A percentile compares a stretch with the other conserved stretches of the same genome.
Conservation (phyloP, 2,113 vertebrate species). For the Ascaphus truei region DNA sequence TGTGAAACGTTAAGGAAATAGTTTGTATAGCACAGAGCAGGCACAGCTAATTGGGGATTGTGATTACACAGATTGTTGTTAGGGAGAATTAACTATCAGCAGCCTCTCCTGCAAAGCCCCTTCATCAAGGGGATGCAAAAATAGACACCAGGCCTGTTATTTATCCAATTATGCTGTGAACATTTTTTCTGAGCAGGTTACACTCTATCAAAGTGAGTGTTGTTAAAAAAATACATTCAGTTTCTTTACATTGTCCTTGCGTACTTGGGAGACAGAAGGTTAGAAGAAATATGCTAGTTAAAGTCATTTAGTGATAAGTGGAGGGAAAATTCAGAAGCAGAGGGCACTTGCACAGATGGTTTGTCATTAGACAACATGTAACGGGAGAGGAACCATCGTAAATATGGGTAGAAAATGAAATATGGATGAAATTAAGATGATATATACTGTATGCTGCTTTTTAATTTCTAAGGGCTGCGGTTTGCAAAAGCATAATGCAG, state of each 20-base stretch:
- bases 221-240: constrained; percentile 72
- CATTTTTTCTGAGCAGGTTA: constrained; percentile 73
- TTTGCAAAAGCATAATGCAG: too few relatives aligned
- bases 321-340: constrained; percentile 9
- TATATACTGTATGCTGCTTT: too few relatives aligned
- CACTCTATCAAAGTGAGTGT: constrained; percentile 68
- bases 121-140: constrained; percentile 85
- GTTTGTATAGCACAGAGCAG: constrained; percentile 84
- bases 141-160: constrained; percentile 82
- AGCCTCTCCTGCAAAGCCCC: constrained; percentile 88
- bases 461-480: too few relatives aligned
- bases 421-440: too few relatives aligned
- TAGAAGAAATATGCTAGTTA: constrained; percentile 21
- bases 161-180: constrained; percentile 82
- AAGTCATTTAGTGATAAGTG: constrained; percentile 19
- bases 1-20: constrained; percentile 84
- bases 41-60: constrained; percentile 95
- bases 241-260: constrained; percentile 7
- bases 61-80: constrained; percentile 98
- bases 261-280: constrained; percentile 13
- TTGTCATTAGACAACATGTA: constrained; percentile 19
- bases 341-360: constrained; percentile 1
- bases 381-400: neutral
- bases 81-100: constrained; percentile 95
- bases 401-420: neutral